Base-by-base conservation (phyloP, 2,888 invertebrate genomes). In the Lucinisca nassula region DNA sequence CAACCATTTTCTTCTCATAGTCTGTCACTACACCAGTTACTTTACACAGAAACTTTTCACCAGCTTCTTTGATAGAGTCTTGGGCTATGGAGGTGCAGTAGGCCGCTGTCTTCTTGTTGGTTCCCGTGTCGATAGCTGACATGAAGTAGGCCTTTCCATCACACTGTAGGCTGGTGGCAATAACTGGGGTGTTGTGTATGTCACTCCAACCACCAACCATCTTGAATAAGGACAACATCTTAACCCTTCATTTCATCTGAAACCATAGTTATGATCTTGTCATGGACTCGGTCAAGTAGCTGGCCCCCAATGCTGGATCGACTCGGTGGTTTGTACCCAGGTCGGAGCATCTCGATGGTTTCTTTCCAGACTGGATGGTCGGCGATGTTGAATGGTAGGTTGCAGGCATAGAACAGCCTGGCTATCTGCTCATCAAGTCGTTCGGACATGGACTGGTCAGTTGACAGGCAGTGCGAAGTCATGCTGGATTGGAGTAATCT, bases 171-270 rank as follows among this genome's bases (percentile, higher is more conserved):
- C 79, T 78, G n/a, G 84, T 76, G 6, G 84, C 87, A 51, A 89
- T 84, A 49, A 84, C 82, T 61, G 84, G 87, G 4, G 73, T 84
- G 67, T 89, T 89, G 70, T 89, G 87, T n/a, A 84, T 89, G 74
- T 79, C 82, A 82, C 83, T 85, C n/a, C n/a, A n/a, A n/a, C n/a
- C n/a, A n/a, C 84, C 87, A 85, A 10, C 84, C 82, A 51, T 87
- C 87, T 58, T 87, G 84, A 0, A 82, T 45, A 17, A 89, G 61
- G 27, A 76, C 73, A 35, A 67, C 84, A 40, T 77, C 58, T 79
- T 89, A 84, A n/a, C 86, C 86, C 30, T 87, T 58, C 14, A 85
- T 38, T 40, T 81, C 77, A 61, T 61, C 51, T 14, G 51, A 51
- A 38, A 88, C 51, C 8, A 45, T 37, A 21, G 30, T 45, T 0